Conservation (phyloP, 2,888 invertebrate genomes). For the Elysia crispata region DNA sequence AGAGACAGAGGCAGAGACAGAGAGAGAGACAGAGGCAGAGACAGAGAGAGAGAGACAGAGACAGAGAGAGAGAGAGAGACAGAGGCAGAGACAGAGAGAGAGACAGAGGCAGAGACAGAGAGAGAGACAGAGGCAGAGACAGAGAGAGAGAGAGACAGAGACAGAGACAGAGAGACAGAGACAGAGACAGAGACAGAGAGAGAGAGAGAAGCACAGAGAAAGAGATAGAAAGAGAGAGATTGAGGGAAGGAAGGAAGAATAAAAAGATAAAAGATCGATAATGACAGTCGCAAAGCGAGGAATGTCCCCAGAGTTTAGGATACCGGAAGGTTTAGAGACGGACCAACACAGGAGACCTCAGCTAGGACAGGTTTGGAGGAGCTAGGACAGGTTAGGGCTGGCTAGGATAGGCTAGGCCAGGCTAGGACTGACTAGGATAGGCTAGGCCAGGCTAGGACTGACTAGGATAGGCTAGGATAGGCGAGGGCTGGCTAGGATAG, state of each 20-base stretch:
- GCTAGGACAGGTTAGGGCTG: too few species aligned
- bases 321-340: too few species aligned
- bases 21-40: constrained; percentile 5
- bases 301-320: too few species aligned
- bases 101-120: constrained; percentile 10
- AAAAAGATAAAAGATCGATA: too few species aligned
- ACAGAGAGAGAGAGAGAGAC: constrained; percentile 1
- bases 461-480: too few species aligned
- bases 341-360: too few species aligned
- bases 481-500: too few species aligned
- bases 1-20: not conserved
- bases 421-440: too few species aligned
- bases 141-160: constrained; percentile 3
- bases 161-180: not conserved
- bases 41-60: constrained; percentile 22
- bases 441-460: too few species aligned
- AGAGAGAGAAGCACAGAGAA: not conserved
- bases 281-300: too few species aligned
- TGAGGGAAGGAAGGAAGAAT: not conserved
- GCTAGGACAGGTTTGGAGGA: too few species aligned
- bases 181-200: not conserved
- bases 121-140: constrained; percentile 7
- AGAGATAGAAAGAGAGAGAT: constrained; percentile 19
- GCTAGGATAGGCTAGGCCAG: too few species aligned
- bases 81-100: constrained; percentile 14